Percentiles rank a stretch among this genome's conserved stretches.
These are phyloP conservation scores for Lasioglossum morio DNA, from an alignment of 2,888 invertebrate species.

Conservation along the genomic window DNA sequence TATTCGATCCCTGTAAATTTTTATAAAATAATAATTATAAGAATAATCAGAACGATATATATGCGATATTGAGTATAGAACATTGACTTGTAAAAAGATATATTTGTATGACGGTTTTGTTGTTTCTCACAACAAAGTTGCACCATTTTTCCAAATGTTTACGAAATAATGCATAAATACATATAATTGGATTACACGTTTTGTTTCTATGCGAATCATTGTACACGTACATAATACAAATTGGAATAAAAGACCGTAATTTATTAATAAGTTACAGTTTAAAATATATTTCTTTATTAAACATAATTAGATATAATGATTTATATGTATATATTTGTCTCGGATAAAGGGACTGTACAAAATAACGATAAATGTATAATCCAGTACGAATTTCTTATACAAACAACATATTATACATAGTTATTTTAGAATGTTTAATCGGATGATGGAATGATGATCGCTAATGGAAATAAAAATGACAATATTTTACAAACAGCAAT, in stretches of 20 bases:
- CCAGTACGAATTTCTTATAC: constrained; percentile 72
- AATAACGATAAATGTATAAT: constrained; percentile 75
- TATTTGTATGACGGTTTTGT: no score
- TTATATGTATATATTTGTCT: constrained; percentile 2
- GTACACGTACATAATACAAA: not conserved
- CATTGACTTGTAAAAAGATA: no score
- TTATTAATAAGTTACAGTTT: not conserved
- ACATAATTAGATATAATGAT: constrained; percentile 17
- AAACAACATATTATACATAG: constrained; percentile 71
- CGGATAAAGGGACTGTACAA: constrained; percentile 59
- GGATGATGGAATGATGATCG: constrained; percentile 62
- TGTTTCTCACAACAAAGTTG: no score
- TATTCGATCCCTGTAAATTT: no score
- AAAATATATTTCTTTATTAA: constrained; percentile 9
- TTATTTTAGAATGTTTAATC: constrained; percentile 50
- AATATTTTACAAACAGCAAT: constrained; percentile 69
- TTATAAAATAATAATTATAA: no score
- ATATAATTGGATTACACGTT: not conserved
- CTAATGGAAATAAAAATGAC: constrained; percentile 60
- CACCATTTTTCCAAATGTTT: no score
- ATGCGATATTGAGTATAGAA: no score
- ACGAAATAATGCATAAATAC: no score
- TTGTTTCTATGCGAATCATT: not conserved
- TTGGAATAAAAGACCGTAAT: not conserved
- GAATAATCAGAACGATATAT: no score